Conservation (phyloP, 2,888 invertebrate genomes). For the Ischnura elegans region DNA sequence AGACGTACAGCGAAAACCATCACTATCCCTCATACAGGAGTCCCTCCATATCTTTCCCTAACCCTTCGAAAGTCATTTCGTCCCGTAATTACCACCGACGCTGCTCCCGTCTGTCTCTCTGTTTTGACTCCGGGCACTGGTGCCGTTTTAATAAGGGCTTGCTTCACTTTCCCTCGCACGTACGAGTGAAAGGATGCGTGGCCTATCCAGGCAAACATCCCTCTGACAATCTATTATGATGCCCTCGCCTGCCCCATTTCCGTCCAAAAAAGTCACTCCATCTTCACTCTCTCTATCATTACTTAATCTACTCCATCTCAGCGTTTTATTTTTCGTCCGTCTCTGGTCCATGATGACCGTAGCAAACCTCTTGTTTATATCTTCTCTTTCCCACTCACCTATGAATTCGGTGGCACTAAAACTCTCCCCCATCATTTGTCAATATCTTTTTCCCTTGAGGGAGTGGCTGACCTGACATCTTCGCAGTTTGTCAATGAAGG, state of each 20-base stretch:
- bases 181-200: not conserved
- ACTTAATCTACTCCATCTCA: not conserved
- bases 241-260: not conserved
- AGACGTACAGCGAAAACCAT: not conserved
- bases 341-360: not conserved
- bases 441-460: not conserved
- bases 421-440: not conserved
- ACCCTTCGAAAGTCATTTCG: not conserved
- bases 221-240: not conserved
- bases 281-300: not conserved
- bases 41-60: not conserved
- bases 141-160: not conserved
- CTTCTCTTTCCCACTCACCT: not conserved
- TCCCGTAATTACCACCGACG: not conserved
- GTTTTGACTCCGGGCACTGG: not conserved
- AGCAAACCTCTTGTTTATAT: not conserved
- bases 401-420: not conserved
- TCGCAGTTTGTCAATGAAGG: not conserved
- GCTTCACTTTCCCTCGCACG: not conserved
- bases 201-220: not conserved
- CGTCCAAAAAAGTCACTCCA: no score
- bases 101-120: not conserved
- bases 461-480: not conserved
- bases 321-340: not conserved
- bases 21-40: not conserved